Evolutionary conservation across 2,888 invertebrate species (phyloP), one percentile per base, ranked within the genome.

Genomic region (Bembecia ichneumoniformis): DNA sequence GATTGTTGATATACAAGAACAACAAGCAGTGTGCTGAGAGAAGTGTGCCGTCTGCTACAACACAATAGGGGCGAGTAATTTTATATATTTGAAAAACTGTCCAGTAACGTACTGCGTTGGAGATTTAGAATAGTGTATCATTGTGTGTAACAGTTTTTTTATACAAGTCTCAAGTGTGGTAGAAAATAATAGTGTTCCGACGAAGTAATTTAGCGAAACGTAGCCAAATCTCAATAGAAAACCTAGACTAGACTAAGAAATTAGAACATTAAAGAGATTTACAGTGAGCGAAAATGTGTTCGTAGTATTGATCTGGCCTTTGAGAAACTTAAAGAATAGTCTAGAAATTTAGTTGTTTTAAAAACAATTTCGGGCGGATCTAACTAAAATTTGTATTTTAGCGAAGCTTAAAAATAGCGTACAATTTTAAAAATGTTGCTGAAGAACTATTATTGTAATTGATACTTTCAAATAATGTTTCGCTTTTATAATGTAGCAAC

Each of bases 31-130:
- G 66, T 60, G 75, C 70, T 71, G 77, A 69, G 72, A 67, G 74
- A 71, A 77, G 76, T 66, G 62, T 62, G 77, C 71, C 75, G 73
- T 66, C 82, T 69, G 62, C 77, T 68, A 62, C 83, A 72, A 57
- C 62, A 68, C 68, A 83, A 28, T 28, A 28, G 84, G 84, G 86
- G 87, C 87, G 86, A 87, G 87, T 87, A 87, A 87, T 62, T 79
- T 82, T 79, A 71, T 66, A 70, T 77, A 70, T 77, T 75, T 75
- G 70, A 81, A 78, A 62, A 65, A 71, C 68, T 81, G 68, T 70
- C 71, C 66, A 69, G 58, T 71, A 69, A 47, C 52, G 65, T 66
- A 68, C 57, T 57, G 68, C 59, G 63, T 77, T 77, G 67, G 65
- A 64, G 57, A 69, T 56, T 68, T 86, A 84, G 84, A 70, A 75